Evolutionary conservation across 2,888 invertebrate genomes (phyloP).

Genomic region (Brachyptera putata): DNA sequence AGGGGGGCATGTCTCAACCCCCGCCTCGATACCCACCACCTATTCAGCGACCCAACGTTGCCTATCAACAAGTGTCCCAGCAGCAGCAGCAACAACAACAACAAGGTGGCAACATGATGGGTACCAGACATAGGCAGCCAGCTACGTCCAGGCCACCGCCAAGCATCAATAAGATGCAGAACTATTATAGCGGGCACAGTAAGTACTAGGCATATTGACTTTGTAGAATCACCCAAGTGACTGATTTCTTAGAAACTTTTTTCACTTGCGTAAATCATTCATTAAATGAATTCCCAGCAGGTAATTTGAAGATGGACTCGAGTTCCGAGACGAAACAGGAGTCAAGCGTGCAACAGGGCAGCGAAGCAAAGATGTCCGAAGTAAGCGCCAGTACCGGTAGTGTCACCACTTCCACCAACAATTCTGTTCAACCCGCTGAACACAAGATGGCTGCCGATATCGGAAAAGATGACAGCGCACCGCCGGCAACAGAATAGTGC

Average conservation of each 20-base stretch:
- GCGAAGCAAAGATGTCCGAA: conserved; percentile 26
- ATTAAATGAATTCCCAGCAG: conserved; percentile 3
- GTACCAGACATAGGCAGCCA: conserved; percentile 27
- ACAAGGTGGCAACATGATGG: conserved; percentile 20
- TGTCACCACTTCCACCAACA: conserved; percentile 11
- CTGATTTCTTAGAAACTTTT: background rate
- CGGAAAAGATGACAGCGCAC: conserved; percentile 25
- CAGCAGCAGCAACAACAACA: too few species aligned
- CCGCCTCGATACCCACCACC: conserved; percentile 53
- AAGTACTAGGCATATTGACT: background rate
- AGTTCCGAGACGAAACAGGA: conserved; percentile 27
- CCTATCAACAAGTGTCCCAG: too few species aligned
- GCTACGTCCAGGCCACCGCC: conserved; percentile 31
- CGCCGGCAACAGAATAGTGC: conserved; percentile 23
- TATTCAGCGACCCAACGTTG: conserved; percentile 51
- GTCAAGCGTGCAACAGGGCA: conserved; percentile 4
- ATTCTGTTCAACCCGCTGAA: conserved; percentile 22
- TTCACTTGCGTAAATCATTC: background rate
- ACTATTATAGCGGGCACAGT: conserved; percentile 4
- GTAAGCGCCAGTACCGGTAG: conserved; percentile 9
- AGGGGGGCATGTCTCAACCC: conserved; percentile 38
- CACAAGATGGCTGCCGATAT: conserved; percentile 17
- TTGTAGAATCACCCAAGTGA: too few species aligned
- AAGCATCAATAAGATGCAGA: conserved; percentile 27
- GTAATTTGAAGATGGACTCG: conserved; percentile 30